Evolutionary conservation across 2,797 vertebrate species (phyloP).

Genomic region (Adelosebastes latens): DNA sequence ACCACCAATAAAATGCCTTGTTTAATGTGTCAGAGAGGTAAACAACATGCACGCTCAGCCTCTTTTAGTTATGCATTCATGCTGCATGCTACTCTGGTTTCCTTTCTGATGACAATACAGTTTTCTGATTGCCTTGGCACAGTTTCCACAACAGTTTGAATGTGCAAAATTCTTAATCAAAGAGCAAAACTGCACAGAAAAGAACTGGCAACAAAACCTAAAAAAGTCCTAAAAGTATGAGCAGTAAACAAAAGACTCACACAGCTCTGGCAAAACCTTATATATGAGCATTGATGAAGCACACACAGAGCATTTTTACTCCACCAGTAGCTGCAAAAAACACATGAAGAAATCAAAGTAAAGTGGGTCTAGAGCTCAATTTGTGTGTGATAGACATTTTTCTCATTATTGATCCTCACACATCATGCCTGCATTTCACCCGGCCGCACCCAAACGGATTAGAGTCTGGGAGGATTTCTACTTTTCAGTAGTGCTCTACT

Average conservation of each 20-base stretch:
- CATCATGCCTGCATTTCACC: background rate
- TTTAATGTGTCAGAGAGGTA: background rate
- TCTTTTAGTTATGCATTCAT: constrained; percentile 3
- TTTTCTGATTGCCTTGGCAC: constrained; percentile 34
- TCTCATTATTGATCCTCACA: background rate
- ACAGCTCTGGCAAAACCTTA: background rate
- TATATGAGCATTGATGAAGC: background rate
- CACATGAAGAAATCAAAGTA: background rate
- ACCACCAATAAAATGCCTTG: background rate
- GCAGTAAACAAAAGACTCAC: background rate
- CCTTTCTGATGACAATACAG: constrained; percentile 12
- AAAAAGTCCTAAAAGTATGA: background rate
- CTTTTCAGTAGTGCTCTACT: background rate
- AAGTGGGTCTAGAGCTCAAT: background rate
- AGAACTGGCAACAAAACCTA: constrained; percentile 12
- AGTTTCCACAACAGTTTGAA: constrained; percentile 27
- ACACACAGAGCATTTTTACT: background rate
- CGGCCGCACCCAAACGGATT: background rate
- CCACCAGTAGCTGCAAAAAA: too few species aligned
- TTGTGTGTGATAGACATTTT: background rate
- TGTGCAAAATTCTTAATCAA: constrained; percentile 32
- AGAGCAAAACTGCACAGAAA: constrained; percentile 37
- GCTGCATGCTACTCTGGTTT: background rate
- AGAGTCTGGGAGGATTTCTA: background rate
- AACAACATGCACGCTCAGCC: background rate